phyloP scores from a whole-genome alignment of 1,140 invertebrate species.

The Heterodera schachtii region DNA sequence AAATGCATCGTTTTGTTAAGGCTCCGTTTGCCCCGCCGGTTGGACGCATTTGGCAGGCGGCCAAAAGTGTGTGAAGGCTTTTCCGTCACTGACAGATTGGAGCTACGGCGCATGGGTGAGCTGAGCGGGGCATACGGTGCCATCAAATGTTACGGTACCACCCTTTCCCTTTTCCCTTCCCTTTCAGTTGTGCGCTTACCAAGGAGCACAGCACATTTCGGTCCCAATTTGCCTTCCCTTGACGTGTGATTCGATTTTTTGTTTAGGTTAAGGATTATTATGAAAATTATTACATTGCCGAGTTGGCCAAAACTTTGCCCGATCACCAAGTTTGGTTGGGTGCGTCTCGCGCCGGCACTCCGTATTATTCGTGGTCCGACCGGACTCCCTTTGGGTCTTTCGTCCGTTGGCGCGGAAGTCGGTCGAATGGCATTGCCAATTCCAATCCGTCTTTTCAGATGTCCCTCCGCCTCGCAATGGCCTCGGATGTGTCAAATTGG shows the following conservation, averaged over 20 bases:
- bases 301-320: slow-evolving; percentile 40
- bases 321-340: slow-evolving; percentile 46
- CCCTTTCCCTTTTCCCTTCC: not conserved
- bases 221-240: not conserved
- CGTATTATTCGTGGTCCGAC: slow-evolving; percentile 45
- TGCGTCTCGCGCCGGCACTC: slow-evolving; percentile 49
- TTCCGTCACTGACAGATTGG: not conserved
- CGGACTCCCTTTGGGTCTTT: slow-evolving; percentile 40
- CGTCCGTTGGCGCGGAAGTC: slow-evolving; percentile 45
- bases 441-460: not conserved
- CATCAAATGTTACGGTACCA: no score
- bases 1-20: not conserved
- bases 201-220: not conserved
- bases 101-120: not conserved
- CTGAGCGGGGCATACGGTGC: not conserved
- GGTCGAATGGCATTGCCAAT: not conserved
- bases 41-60: not conserved
- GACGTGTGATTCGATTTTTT: not conserved
- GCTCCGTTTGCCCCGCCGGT: not conserved
- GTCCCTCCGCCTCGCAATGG: not conserved
- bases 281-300: slow-evolving; percentile 37
- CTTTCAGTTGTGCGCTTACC: not conserved
- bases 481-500: slow-evolving; percentile 35
- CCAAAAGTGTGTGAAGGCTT: not conserved
- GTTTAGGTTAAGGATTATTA: slow-evolving; percentile 17